Conservation (phyloP, 1,140 invertebrate genomes). For the Drosophila melanica region DNA sequence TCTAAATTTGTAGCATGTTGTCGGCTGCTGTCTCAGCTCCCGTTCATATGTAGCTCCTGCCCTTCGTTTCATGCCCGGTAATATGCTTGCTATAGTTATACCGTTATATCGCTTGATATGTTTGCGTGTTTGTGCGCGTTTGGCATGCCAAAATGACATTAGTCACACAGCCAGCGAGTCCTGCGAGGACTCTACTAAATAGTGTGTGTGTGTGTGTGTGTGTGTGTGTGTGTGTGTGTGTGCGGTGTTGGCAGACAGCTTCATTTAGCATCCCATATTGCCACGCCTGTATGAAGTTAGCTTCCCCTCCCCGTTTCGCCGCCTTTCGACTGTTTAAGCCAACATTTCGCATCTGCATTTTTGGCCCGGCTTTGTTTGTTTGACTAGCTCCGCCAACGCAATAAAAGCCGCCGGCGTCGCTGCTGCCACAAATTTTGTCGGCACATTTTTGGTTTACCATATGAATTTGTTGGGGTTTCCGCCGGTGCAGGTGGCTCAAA, state of each 20-base stretch:
- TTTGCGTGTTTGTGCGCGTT: slow-evolving; percentile 65
- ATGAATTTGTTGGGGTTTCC: slow-evolving; percentile 56
- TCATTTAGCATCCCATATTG: slow-evolving; percentile 40
- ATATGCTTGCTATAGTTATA: slow-evolving; percentile 30
- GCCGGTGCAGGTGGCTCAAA: not conserved
- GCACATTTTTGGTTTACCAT: slow-evolving; percentile 60
- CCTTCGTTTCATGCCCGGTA: not conserved
- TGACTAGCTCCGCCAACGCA: slow-evolving; percentile 11
- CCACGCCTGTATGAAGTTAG: slow-evolving; percentile 23
- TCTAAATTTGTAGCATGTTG: slow-evolving; percentile 57
- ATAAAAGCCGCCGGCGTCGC: not conserved
- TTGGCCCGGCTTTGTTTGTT: slow-evolving; percentile 30
- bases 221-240: slow-evolving; percentile 1
- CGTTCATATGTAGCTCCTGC: too few relatives aligned
- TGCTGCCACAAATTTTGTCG: slow-evolving; percentile 45
- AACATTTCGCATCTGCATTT: slow-evolving; percentile 28
- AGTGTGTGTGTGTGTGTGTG: not conserved
- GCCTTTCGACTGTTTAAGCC: not conserved
- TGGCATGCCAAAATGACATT: slow-evolving; percentile 78
- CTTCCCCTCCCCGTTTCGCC: not conserved
- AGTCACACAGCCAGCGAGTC: slow-evolving; percentile 53
- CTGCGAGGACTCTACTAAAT: not conserved
- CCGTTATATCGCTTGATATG: slow-evolving; percentile 43
- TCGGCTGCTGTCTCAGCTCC: slow-evolving; percentile 42
- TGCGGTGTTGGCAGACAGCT: slow-evolving; percentile 35